Conservation (phyloP, 2,113 vertebrate species). For the Riparia riparia region DNA sequence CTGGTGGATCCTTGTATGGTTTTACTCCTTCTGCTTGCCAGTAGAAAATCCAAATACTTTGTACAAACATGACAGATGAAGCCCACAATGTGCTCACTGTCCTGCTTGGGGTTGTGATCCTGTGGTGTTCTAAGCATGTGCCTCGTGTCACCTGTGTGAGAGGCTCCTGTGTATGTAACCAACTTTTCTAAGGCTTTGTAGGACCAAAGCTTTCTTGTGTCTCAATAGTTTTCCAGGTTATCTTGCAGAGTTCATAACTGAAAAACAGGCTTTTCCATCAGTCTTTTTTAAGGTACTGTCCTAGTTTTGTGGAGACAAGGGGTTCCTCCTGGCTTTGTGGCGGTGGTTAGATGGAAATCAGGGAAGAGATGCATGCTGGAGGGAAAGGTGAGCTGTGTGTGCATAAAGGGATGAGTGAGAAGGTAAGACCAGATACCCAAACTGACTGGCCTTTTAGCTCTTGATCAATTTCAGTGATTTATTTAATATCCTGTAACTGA, state of each 20-base stretch:
- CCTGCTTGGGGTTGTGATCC: not conserved
- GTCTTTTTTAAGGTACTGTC: not conserved
- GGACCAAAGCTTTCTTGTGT: not conserved
- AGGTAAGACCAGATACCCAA: not conserved
- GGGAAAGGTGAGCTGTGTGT: not conserved
- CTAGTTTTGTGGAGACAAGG: not conserved
- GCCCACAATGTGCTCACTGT: not conserved
- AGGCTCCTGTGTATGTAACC: not conserved
- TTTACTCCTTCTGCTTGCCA: not conserved
- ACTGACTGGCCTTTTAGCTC: not conserved
- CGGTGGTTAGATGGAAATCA: not conserved
- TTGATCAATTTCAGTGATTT: not conserved
- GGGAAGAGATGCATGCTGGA: not conserved
- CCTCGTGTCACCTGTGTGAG: not conserved
- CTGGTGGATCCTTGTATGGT: not conserved
- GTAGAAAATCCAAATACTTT: not conserved
- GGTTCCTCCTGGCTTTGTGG: not conserved
- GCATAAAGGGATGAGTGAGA: not conserved
- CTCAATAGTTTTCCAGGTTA: not conserved
- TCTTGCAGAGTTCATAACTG: not conserved
- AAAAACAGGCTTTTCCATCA: not conserved
- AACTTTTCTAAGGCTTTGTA: not conserved
- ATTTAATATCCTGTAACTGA: not conserved
- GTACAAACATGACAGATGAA: not conserved
- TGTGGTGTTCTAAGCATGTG: fast-evolving